A percentile compares a stretch with the other conserved stretches of the same genome.
Conservation (phyloP, 2,888 invertebrate genomes). For the Encarsia formosa region DNA sequence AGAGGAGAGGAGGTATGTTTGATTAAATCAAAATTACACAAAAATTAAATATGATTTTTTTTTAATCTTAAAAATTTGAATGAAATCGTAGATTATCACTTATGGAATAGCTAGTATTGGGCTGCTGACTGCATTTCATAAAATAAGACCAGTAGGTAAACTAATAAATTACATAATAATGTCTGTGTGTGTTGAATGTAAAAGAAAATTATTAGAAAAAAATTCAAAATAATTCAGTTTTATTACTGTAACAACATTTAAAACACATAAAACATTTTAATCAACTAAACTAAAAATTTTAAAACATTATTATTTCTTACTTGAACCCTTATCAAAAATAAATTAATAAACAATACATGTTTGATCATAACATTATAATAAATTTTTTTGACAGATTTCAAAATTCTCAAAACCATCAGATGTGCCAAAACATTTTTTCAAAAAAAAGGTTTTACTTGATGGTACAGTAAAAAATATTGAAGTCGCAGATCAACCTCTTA, state of each 20-base stretch:
- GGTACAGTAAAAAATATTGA: slow-evolving; percentile 56
- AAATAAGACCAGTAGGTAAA: slow-evolving; percentile 59
- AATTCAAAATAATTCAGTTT: background rate
- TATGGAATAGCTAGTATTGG: slow-evolving; percentile 59
- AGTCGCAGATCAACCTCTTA: slow-evolving; percentile 52
- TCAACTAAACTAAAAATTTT: slow-evolving; percentile 6
- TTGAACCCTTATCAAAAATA: slow-evolving; percentile 5
- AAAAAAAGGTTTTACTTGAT: slow-evolving; percentile 53
- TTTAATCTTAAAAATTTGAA: slow-evolving; percentile 13
- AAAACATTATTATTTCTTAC: slow-evolving; percentile 6
- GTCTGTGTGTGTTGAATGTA: too few species aligned
- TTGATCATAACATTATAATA: background rate
- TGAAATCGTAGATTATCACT: slow-evolving; percentile 56
- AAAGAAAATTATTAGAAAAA: too few species aligned
- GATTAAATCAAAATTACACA: slow-evolving; percentile 12
- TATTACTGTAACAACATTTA: background rate
- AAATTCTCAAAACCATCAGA: slow-evolving; percentile 60
- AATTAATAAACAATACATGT: background rate
- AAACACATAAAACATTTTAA: slow-evolving; percentile 8
- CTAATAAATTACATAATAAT: too few species aligned
- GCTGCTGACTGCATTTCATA: slow-evolving; percentile 57
- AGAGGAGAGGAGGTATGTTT: slow-evolving; percentile 33
- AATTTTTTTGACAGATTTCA: slow-evolving; percentile 53
- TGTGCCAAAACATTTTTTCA: slow-evolving; percentile 59
- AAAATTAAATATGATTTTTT: background rate